phyloP scores from a whole-genome alignment of 2,888 invertebrate genomes.

The Platerodrilus igneus region DNA sequence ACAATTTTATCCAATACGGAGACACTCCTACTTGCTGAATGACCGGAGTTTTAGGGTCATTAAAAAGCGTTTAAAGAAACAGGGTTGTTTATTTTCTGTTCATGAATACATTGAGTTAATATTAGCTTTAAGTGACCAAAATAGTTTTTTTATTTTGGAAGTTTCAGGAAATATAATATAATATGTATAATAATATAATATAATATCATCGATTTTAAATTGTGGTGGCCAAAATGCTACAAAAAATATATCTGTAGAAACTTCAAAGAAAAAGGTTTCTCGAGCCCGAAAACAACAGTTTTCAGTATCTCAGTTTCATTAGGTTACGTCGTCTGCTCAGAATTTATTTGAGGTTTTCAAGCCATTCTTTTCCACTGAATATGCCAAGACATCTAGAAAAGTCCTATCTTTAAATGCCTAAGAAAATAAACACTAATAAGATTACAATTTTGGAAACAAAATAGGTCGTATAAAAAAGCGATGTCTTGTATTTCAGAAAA shows the following conservation, averaged over 20 bases:
- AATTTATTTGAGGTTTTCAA: background rate
- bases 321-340: background rate
- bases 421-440: no score
- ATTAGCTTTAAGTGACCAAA: constrained; percentile 1
- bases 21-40: background rate
- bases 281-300: no score
- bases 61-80: background rate
- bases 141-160: background rate
- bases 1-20: no score
- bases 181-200: no score
- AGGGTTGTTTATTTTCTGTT: background rate
- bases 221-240: background rate
- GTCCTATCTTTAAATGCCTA: no score
- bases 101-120: constrained; percentile 2
- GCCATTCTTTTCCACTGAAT: background rate
- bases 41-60: background rate
- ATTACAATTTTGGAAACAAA: no score
- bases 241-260: background rate
- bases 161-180: background rate
- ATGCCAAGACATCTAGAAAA: background rate
- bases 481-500: no score
- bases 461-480: no score
- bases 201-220: no score
- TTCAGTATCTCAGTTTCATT: background rate
- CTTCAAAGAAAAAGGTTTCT: no score